phyloP scores from a whole-genome alignment of 2,888 invertebrate genomes.

The Drosophila paranaensis region DNA sequence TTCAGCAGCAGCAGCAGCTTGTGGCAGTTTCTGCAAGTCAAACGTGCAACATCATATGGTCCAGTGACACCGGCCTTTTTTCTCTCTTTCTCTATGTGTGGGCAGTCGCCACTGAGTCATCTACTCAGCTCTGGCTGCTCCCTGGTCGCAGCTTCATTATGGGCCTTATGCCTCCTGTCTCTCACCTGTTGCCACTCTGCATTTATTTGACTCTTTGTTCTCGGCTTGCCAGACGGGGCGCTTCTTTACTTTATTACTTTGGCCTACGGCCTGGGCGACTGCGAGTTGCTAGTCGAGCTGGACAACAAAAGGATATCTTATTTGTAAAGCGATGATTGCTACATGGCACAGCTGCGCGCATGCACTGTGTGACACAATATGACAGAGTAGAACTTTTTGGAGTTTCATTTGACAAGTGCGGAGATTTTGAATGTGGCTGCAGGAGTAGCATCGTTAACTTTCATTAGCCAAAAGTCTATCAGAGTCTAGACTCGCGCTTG shows the following conservation, averaged over 20 bases:
- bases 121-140: conserved; percentile 7
- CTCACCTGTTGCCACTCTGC: conserved; percentile 36
- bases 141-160: conserved; percentile 41
- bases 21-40: conserved; percentile 31
- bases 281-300: too few species aligned
- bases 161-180: conserved; percentile 33
- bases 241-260: conserved; percentile 55
- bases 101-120: conserved; percentile 51
- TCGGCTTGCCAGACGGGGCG: conserved; percentile 5
- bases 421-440: conserved; percentile 4
- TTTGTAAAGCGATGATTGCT: conserved; percentile 33
- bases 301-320: conserved; percentile 43
- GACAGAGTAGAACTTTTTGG: conserved; percentile 50
- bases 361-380: conserved; percentile 57
- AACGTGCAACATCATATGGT: conserved; percentile 57
- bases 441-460: conserved; percentile 36
- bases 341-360: conserved; percentile 38
- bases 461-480: conserved; percentile 44
- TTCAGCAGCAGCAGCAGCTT: conserved; percentile 27
- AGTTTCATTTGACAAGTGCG: conserved; percentile 38
- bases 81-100: conserved; percentile 23
- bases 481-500: conserved; percentile 57
- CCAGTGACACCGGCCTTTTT: conserved; percentile 13
- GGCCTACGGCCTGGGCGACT: conserved; percentile 52
- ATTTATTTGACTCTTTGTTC: conserved; percentile 30